These are phyloP conservation scores for Allolobophora icterica DNA, from an alignment of 2,888 invertebrate genomes.

Conservation along the genomic window DNA sequence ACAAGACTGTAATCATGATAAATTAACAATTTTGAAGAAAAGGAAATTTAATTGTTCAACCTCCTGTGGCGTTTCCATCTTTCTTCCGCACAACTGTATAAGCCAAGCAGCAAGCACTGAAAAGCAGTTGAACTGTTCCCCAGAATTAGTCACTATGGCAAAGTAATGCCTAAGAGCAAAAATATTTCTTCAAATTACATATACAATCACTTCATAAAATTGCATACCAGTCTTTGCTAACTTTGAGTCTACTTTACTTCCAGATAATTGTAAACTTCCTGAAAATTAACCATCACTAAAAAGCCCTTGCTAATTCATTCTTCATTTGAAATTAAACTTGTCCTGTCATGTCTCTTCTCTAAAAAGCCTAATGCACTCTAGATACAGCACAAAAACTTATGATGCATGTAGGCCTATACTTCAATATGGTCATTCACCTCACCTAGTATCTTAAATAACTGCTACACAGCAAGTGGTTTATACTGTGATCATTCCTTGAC, in stretches of 20 bases:
- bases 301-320: background rate
- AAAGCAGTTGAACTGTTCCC: conserved; percentile 95
- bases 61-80: conserved; percentile 88
- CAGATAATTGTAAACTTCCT: background rate
- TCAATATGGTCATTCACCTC: background rate
- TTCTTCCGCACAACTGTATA: conserved; percentile 80
- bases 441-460: no score
- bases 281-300: background rate
- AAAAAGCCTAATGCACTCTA: background rate
- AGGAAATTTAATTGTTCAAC: conserved; percentile 49
- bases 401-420: background rate
- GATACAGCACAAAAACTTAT: background rate
- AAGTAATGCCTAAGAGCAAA: conserved; percentile 76
- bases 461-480: no score
- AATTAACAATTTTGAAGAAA: background rate
- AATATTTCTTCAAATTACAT: background rate
- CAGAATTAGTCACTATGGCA: conserved; percentile 84
- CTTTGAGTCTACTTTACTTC: background rate
- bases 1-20: background rate
- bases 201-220: background rate
- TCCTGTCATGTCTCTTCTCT: background rate
- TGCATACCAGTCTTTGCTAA: background rate
- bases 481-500: no score
- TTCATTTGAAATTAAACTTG: background rate
- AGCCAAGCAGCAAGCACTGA: conserved; percentile 91